Base-by-base conservation (phyloP, 2,888 invertebrate genomes). In the Sphaerophoria taeniata region DNA sequence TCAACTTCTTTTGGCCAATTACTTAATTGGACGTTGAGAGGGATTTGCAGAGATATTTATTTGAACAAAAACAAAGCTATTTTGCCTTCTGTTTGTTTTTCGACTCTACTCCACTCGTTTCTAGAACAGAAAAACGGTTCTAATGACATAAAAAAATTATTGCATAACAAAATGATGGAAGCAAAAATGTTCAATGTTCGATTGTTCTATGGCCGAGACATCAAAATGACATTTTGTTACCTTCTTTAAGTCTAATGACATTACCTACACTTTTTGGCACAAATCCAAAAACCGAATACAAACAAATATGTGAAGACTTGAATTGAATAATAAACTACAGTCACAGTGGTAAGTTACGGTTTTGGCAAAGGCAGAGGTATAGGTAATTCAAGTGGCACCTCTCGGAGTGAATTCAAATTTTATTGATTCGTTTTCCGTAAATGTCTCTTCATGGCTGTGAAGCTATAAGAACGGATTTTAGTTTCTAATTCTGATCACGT, bases 261-360 rank as follows among this genome's bases (percentile, higher is more conserved):
- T 12, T 53, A 14, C 24, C 24, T 24, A 24, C 24, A 16, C 4
- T 24, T 65, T 55, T 78, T 78, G 82, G 73, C 73, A 78, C 56
- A 53, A 71, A 53, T 73, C 63, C 73, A 83, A 73, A 39, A 2
- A 58, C 12, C 11, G 11, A 12, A 16, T 2, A 69, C 80, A 65
- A 6, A 61, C 16, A n/a, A 0, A 63, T n/a, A 51, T 51, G 4
- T 55, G 51, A 43, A 63, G 45, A 16, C 69, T 73, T 70, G 73
- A 70, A 63, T 56, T 56, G 78, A 83, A 83, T 83, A 56, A 70
- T 67, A 83, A 77, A 78, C 73, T 16, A 7, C 33, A 31, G 47
- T 56, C 36, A 7, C 33, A 31, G 47, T 56, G 77, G 43, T 34
- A 55, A 36, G 24, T 39, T 45, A 78, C 77, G 36, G 71, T 77